These are phyloP conservation scores for Smutsia temminckii DNA, from an alignment of 2,797 vertebrate species.

Conservation along the genomic window DNA sequence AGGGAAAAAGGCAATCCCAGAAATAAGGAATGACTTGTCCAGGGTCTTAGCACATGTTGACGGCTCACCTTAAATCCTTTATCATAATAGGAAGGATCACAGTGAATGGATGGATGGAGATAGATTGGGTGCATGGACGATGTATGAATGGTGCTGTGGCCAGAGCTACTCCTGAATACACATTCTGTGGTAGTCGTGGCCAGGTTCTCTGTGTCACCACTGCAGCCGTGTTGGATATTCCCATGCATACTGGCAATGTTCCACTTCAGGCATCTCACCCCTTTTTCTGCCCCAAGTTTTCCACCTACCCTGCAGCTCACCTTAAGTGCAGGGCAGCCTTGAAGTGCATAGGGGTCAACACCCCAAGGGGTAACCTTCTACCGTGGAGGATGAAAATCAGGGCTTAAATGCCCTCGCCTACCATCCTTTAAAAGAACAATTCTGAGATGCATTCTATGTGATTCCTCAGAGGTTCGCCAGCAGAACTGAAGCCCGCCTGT, in stretches of 20 bases:
- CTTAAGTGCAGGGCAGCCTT: background rate
- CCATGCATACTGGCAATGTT: background rate
- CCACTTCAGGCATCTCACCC: background rate
- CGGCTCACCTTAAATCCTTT: background rate
- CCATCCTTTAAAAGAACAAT: background rate
- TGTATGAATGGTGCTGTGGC: background rate
- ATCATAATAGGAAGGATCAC: background rate
- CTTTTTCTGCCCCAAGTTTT: background rate
- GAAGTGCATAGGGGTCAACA: background rate
- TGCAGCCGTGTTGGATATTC: background rate
- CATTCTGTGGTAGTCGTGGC: background rate
- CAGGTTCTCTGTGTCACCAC: background rate
- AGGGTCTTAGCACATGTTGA: background rate
- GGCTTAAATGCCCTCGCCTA: background rate
- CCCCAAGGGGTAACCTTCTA: background rate
- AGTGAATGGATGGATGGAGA: background rate
- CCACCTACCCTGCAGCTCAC: background rate
- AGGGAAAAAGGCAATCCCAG: background rate
- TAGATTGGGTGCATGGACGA: background rate
- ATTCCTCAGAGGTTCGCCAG: background rate
- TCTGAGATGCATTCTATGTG: background rate
- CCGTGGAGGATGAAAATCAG: background rate
- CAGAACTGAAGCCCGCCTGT: background rate
- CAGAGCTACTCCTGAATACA: background rate
- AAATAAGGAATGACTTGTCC: background rate